Evolutionary conservation across 2,888 invertebrate genomes (phyloP).

Genomic region (Drosophila prostipennis): DNA sequence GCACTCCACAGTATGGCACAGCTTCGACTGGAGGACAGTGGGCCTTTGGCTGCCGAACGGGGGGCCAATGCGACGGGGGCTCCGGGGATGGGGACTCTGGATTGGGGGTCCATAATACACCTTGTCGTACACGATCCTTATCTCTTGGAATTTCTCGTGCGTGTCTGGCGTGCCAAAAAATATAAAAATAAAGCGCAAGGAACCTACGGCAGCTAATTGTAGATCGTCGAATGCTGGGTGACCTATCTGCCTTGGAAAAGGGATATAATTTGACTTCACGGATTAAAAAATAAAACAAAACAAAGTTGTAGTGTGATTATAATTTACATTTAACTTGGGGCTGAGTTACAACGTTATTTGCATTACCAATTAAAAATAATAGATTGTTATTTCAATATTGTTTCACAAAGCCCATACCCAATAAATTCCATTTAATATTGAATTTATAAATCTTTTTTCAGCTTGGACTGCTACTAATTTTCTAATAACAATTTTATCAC

Average conservation of each 20-base stretch:
- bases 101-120: slow-evolving; percentile 82
- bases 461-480: too few relatives aligned
- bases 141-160: slow-evolving; percentile 80
- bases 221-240: slow-evolving; percentile 16
- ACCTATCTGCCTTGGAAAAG: not conserved
- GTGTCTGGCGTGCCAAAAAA: slow-evolving; percentile 78
- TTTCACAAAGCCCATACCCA: too few relatives aligned
- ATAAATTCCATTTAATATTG: not conserved
- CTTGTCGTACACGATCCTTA: slow-evolving; percentile 85
- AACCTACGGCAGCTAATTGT: slow-evolving; percentile 15
- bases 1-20: slow-evolving; percentile 58
- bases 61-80: not conserved
- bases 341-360: too few relatives aligned
- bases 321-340: too few relatives aligned
- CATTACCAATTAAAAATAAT: too few relatives aligned
- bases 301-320: too few relatives aligned
- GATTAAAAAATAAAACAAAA: too few relatives aligned
- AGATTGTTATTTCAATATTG: too few relatives aligned
- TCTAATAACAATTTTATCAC: not conserved
- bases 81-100: slow-evolving; percentile 15
- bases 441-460: too few relatives aligned
- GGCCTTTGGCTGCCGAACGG: slow-evolving; percentile 17
- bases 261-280: too few relatives aligned
- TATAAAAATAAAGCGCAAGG: slow-evolving; percentile 57
- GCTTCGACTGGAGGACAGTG: slow-evolving; percentile 10